Conservation (phyloP, 1,140 invertebrate genomes). For the Oedothorax gibbosus region DNA sequence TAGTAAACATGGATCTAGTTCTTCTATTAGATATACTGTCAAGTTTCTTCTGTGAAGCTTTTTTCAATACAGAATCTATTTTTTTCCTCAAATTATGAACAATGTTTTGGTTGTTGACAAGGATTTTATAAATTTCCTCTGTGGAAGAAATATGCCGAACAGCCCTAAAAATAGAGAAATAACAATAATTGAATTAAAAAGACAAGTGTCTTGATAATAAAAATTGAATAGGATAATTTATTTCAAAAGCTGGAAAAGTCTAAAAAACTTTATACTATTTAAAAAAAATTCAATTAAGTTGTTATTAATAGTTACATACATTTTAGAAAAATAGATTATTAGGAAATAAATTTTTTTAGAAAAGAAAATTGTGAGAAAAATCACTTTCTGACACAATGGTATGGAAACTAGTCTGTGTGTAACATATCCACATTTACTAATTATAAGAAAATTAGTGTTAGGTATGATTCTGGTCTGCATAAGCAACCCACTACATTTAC, state of each 20-base stretch:
- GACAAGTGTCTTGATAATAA: neutral
- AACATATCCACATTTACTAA: no score
- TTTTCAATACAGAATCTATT: constrained; percentile 63
- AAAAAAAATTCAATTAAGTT: neutral
- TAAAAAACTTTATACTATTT: neutral
- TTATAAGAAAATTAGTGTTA: no score
- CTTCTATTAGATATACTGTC: constrained; percentile 31
- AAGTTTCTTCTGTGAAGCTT: constrained; percentile 21
- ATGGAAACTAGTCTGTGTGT: no score
- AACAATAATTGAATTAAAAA: neutral
- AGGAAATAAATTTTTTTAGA: neutral
- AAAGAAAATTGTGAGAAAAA: no score
- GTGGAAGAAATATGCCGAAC: constrained; percentile 63
- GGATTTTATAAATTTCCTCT: constrained; percentile 67
- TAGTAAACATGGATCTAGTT: constrained; percentile 4
- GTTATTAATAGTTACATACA: neutral
- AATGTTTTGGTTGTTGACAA: constrained; percentile 67
- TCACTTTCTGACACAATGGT: no score
- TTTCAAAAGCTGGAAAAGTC: neutral
- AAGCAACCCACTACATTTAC: no score
- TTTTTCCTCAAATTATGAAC: constrained; percentile 64
- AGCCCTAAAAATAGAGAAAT: constrained; percentile 17
- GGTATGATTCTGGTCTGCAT: no score
- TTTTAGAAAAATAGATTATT: neutral
- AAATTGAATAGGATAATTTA: neutral